phyloP scores from a whole-genome alignment of 2,113 vertebrate genomes.

The Protobothrops flavoviridis region DNA sequence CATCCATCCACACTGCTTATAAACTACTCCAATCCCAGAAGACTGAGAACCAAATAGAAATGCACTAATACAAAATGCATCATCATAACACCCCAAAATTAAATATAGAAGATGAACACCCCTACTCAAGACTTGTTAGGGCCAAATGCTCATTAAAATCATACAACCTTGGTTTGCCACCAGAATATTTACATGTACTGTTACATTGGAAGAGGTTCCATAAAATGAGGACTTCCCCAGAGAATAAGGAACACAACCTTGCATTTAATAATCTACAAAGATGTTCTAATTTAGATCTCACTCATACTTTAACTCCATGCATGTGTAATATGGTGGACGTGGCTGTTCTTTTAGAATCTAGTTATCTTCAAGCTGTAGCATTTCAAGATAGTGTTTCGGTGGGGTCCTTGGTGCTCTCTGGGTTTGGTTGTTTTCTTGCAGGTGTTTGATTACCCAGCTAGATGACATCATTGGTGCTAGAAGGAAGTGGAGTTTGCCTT shows the following conservation, averaged over 20 bases:
- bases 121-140: not conserved
- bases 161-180: not conserved
- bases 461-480: too few relatives aligned
- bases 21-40: not conserved
- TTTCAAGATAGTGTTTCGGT: not conserved
- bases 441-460: too few relatives aligned
- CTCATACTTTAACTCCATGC: not conserved
- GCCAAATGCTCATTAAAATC: not conserved
- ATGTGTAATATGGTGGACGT: not conserved
- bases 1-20: not conserved
- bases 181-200: not conserved
- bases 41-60: not conserved
- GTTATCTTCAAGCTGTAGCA: not conserved
- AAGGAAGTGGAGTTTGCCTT: too few relatives aligned
- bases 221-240: not conserved
- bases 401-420: too few relatives aligned
- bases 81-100: not conserved
- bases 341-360: not conserved
- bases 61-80: not conserved
- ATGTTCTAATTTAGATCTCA: not conserved
- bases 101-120: not conserved
- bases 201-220: not conserved
- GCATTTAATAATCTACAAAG: not conserved
- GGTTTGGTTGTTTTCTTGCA: too few relatives aligned
- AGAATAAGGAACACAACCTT: not conserved